phyloP scores from a whole-genome alignment of 1,140 invertebrate genomes.

The Drosophila navojoa region DNA sequence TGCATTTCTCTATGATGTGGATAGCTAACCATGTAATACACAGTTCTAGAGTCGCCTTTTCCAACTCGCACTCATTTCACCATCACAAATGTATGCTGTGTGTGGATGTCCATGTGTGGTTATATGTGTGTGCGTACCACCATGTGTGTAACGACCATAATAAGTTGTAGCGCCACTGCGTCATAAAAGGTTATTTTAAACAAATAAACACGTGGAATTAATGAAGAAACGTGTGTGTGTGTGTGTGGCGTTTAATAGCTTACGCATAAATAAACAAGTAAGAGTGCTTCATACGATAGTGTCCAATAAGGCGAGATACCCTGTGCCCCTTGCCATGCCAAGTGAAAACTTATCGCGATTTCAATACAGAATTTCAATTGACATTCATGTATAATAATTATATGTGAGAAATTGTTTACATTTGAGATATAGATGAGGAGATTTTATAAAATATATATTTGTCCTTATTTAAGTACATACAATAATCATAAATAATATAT shows the following conservation, averaged over 20 bases:
- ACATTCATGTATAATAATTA: too few relatives aligned
- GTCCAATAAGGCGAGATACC: slow-evolving; percentile 2
- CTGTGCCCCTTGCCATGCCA: neutral
- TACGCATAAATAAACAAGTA: slow-evolving; percentile 28
- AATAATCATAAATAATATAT: too few relatives aligned
- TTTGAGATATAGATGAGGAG: too few relatives aligned
- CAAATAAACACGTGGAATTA: slow-evolving; percentile 79
- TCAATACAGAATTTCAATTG: too few relatives aligned
- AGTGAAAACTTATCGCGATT: too few relatives aligned
- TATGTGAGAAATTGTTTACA: too few relatives aligned
- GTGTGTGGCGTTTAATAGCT: slow-evolving; percentile 55
- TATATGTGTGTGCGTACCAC: slow-evolving; percentile 34
- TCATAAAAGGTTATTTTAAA: slow-evolving; percentile 77
- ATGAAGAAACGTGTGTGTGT: slow-evolving; percentile 73
- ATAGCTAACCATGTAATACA: slow-evolving; percentile 27
- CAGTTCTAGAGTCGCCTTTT: slow-evolving; percentile 12
- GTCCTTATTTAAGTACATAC: too few relatives aligned
- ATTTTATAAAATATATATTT: too few relatives aligned
- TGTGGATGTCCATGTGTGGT: slow-evolving; percentile 2
- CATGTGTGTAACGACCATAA: slow-evolving; percentile 14
- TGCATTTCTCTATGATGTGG: slow-evolving; percentile 33
- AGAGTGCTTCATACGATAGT: neutral
- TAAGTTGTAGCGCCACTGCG: slow-evolving; percentile 66
- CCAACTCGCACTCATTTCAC: slow-evolving; percentile 11
- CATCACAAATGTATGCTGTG: slow-evolving; percentile 4